Conservation (phyloP, 2,888 invertebrate genomes). For the Limulus polyphemus region DNA sequence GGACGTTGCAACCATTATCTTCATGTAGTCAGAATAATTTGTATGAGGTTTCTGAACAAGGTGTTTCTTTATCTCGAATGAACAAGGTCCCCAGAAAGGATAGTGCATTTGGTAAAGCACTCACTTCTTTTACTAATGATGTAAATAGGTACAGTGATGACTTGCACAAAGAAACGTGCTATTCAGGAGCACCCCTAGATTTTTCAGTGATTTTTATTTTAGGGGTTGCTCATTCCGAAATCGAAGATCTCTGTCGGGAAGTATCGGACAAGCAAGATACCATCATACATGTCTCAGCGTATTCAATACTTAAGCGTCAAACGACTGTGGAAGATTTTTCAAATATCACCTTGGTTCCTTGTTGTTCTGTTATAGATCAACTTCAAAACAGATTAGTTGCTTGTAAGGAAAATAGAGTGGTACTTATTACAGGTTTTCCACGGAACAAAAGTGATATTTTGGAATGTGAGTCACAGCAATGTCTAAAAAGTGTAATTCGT, state of each 20-base stretch:
- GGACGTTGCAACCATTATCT: conserved; percentile 9
- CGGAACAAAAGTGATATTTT: conserved; percentile 16
- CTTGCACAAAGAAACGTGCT: conserved; percentile 14
- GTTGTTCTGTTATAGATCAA: conserved; percentile 17
- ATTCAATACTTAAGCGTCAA: conserved; percentile 17
- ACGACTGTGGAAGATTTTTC: conserved; percentile 21
- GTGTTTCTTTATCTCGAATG: conserved; percentile 1
- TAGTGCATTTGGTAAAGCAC: conserved; percentile 4
- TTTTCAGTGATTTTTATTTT: conserved; percentile 12
- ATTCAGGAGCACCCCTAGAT: conserved; percentile 7
- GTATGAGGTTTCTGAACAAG: too few species aligned
- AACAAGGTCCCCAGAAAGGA: conserved; percentile 15
- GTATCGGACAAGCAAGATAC: conserved; percentile 9
- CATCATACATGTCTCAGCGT: conserved; percentile 17
- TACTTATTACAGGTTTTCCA: conserved; percentile 20
- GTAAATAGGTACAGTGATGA: conserved; percentile 14
- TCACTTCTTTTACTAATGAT: not conserved
- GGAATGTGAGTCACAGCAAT: conserved; percentile 10
- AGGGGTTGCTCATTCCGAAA: conserved; percentile 12
- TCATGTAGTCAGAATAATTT: conserved; percentile 10
- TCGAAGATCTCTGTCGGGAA: conserved; percentile 14
- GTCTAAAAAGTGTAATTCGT: conserved; percentile 10
- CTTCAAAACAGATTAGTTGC: too few species aligned
- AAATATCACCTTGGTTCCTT: conserved; percentile 16
- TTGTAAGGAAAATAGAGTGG: too few species aligned